Evolutionary conservation across 2,888 invertebrate genomes (phyloP).

Genomic region (Pseudococcus viburni): DNA sequence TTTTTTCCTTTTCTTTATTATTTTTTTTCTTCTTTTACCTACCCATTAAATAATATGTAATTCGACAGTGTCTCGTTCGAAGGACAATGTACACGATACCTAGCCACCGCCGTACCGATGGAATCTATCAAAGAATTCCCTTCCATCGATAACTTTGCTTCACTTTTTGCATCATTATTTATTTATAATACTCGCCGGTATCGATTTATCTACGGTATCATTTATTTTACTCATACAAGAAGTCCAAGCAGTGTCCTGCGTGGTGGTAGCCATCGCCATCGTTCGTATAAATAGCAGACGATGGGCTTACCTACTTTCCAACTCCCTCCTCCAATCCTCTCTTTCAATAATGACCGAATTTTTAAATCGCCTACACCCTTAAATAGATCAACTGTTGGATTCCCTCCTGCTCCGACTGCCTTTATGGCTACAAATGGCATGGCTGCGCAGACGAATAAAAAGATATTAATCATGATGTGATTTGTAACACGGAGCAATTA

Average conservation of each 20-base stretch:
- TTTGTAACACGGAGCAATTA: neutral
- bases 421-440: neutral
- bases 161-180: slow-evolving; percentile 54
- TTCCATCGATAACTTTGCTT: slow-evolving; percentile 52
- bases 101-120: neutral
- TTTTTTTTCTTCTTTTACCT: neutral
- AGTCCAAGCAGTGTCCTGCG: neutral
- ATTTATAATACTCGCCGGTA: slow-evolving; percentile 57
- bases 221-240: slow-evolving; percentile 47
- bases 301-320: neutral
- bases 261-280: neutral
- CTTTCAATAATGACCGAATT: slow-evolving; percentile 11
- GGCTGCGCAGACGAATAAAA: neutral
- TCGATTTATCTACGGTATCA: slow-evolving; percentile 55
- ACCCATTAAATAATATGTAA: slow-evolving; percentile 54
- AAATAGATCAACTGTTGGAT: slow-evolving; percentile 43
- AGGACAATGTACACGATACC: slow-evolving; percentile 56
- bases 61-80: slow-evolving; percentile 50
- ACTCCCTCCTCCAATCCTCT: neutral
- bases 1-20: slow-evolving; percentile 1
- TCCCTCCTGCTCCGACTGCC: neutral
- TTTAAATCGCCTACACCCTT: neutral
- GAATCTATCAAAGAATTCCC: slow-evolving; percentile 31
- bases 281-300: neutral
- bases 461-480: slow-evolving; percentile 39